Conservation (phyloP, 2,113 vertebrate genomes). For the Gadus macrocephalus region DNA sequence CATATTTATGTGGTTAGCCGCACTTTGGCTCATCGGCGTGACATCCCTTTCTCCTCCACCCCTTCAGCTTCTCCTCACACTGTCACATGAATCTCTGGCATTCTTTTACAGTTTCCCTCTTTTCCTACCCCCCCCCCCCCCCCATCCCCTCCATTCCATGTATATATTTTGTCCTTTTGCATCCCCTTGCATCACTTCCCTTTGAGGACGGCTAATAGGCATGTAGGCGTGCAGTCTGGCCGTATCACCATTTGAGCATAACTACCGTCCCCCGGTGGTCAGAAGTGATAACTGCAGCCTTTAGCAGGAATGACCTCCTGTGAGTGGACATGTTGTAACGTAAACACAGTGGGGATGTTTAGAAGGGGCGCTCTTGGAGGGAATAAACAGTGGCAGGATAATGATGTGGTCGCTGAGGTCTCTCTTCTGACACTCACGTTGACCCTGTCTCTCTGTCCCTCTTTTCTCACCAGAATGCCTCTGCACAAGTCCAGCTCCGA, state of each 20-base stretch:
- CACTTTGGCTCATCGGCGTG: constrained; percentile 9
- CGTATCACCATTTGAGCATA: constrained; percentile 6
- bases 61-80: constrained; percentile 10
- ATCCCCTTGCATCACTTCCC: neutral
- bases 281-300: constrained; percentile 8
- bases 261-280: constrained; percentile 66
- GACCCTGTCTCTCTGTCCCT: neutral
- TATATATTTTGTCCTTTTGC: too few species aligned
- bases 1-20: constrained; percentile 4
- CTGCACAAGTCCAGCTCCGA: constrained; percentile 95
- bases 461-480: constrained; percentile 72
- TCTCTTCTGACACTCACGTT: neutral
- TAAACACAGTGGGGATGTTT: too few species aligned
- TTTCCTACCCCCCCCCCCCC: neutral
- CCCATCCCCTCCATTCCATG: neutral
- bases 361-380: too few species aligned
- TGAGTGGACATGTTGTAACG: neutral
- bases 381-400: neutral
- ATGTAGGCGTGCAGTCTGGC: too few species aligned
- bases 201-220: too few species aligned
- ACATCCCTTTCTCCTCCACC: constrained; percentile 5
- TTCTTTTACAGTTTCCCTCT: constrained; percentile 5
- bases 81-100: constrained; percentile 23
- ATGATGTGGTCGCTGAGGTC: neutral
- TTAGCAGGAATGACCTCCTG: neutral